phyloP scores from a whole-genome alignment of 2,797 vertebrate genomes.

The Hydrophis major region DNA sequence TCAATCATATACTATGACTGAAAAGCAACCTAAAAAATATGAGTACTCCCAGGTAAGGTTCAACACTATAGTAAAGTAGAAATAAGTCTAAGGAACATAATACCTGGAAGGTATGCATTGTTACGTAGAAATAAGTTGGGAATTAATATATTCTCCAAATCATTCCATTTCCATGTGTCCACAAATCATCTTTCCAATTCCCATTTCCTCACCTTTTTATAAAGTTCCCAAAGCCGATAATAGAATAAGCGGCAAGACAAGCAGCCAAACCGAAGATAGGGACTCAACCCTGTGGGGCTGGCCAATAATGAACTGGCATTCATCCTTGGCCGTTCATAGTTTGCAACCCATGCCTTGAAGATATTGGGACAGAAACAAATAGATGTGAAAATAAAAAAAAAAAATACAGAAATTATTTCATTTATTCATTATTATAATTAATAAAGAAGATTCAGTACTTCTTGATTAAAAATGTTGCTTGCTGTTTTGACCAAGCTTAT shows the following conservation, averaged over 20 bases:
- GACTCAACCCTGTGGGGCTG: constrained; percentile 93
- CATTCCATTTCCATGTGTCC: neutral
- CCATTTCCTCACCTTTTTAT: constrained; percentile 85
- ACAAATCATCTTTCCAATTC: neutral
- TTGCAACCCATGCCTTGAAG: constrained; percentile 91
- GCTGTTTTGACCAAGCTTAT: neutral
- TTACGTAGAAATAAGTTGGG: neutral
- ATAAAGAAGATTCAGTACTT: neutral
- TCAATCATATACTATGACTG: neutral
- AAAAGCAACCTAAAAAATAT: neutral
- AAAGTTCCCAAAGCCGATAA: constrained; percentile 92
- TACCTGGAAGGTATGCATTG: neutral
- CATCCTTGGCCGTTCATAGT: constrained; percentile 87
- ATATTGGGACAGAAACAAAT: neutral
- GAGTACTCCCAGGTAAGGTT: neutral
- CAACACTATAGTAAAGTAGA: neutral
- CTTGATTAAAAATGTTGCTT: neutral
- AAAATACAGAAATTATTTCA: neutral
- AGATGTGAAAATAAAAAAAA: neutral
- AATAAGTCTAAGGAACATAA: neutral
- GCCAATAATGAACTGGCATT: constrained; percentile 88
- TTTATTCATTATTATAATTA: neutral
- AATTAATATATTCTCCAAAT: constrained; percentile 10
- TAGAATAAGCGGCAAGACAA: constrained; percentile 92
- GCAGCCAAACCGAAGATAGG: constrained; percentile 94